A percentile compares a stretch with the other conserved stretches of the same genome.
Evolutionary conservation across 2,888 invertebrate genomes (phyloP).

Genomic region (Scaptomyza cyrtandrae): DNA sequence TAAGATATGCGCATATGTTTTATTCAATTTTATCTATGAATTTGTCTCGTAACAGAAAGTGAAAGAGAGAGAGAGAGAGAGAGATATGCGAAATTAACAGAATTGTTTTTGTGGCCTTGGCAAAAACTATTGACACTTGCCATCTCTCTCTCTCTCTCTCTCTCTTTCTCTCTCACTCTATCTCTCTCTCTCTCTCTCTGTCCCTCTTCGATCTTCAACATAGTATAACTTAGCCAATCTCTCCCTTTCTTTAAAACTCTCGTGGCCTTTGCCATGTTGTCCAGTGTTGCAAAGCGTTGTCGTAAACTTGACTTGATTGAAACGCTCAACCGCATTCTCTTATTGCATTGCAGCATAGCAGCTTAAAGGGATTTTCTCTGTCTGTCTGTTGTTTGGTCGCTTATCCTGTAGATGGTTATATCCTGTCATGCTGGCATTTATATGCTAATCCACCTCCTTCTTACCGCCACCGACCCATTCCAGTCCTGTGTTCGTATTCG

Average conservation of each 20-base stretch:
- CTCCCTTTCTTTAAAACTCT: background rate
- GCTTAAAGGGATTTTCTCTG: slow-evolving; percentile 35
- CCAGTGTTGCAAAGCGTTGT: background rate
- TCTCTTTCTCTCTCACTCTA: background rate
- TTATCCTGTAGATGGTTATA: slow-evolving; percentile 38
- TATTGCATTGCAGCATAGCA: slow-evolving; percentile 49
- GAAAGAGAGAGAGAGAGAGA: background rate
- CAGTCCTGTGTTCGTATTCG: too few relatives aligned
- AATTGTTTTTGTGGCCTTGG: background rate
- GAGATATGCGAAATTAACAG: background rate
- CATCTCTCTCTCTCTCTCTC: too few relatives aligned
- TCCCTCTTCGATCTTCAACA: background rate
- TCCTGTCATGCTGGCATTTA: slow-evolving; percentile 54
- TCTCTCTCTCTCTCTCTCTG: background rate
- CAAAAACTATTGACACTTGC: background rate
- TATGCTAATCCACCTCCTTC: slow-evolving; percentile 20
- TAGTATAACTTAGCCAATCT: background rate
- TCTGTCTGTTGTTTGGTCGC: background rate
- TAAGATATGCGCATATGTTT: background rate
- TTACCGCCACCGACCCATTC: background rate
- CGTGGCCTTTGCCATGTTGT: background rate
- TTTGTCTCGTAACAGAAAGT: background rate
- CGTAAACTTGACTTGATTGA: slow-evolving; percentile 23
- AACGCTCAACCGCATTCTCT: slow-evolving; percentile 28
- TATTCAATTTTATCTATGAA: background rate